Percentiles rank a stretch among this genome's conserved stretches.
Evolutionary conservation across 1,140 invertebrate species (phyloP).

Genomic region (Hycleus cichorii): DNA sequence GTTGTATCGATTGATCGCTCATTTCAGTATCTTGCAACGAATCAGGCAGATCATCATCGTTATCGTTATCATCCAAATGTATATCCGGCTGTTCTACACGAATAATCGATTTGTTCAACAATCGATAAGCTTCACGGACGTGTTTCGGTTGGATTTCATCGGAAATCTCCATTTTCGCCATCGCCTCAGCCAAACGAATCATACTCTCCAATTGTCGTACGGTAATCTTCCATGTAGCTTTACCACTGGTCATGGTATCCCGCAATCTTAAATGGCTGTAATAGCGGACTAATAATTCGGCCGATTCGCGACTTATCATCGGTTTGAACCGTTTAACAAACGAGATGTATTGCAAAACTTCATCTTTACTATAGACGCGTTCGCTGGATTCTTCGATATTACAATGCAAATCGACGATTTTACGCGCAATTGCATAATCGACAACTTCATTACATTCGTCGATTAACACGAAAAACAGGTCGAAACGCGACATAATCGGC

Average conservation of each 20-base stretch:
- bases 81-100: constrained; percentile 97
- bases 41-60: constrained; percentile 41
- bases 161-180: constrained; percentile 92
- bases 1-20: constrained; percentile 16
- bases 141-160: constrained; percentile 81
- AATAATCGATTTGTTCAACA: constrained; percentile 98
- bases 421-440: constrained; percentile 92
- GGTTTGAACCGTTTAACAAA: constrained; percentile 97
- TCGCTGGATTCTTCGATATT: constrained; percentile 69
- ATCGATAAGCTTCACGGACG: constrained; percentile 87
- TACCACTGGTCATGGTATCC: constrained; percentile 63
- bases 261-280: constrained; percentile 82
- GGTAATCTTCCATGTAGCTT: constrained; percentile 90
- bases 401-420: constrained; percentile 92
- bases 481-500: constrained; percentile 99
- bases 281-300: constrained; percentile 77
- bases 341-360: constrained; percentile 89
- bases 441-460: constrained; percentile 92
- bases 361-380: constrained; percentile 73
- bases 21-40: constrained; percentile 34
- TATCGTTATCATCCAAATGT: constrained; percentile 66
- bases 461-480: constrained; percentile 96
- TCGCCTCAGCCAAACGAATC: constrained; percentile 91
- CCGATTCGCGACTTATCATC: constrained; percentile 75
- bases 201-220: constrained; percentile 99